phyloP scores from a whole-genome alignment of 2,113 vertebrate genomes.

The Oncorhynchus clarkii region DNA sequence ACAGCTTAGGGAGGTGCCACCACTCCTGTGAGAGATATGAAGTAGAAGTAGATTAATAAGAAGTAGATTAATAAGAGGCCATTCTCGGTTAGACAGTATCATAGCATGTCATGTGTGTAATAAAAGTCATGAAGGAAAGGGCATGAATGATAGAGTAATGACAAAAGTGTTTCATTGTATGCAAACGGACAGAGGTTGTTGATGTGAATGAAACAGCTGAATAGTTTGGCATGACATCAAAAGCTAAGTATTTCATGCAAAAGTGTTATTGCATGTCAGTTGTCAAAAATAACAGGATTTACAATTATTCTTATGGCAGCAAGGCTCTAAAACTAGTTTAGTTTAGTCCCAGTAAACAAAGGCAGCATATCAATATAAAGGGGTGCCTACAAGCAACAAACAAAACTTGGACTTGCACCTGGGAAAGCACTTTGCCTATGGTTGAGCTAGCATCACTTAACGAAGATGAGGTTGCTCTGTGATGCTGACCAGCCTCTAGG shows the following conservation, averaged over 20 bases:
- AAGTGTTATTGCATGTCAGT: no score
- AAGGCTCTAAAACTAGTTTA: neutral
- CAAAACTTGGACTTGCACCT: neutral
- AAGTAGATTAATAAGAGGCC: constrained; percentile 54
- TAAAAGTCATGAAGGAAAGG: no score
- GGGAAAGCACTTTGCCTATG: constrained; percentile 67
- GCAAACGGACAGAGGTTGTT: neutral
- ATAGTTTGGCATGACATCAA: neutral
- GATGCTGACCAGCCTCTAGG: constrained; percentile 71
- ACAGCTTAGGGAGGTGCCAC: constrained; percentile 46
- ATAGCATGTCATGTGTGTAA: neutral
- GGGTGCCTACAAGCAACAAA: neutral
- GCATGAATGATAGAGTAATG: no score
- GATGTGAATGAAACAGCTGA: neutral
- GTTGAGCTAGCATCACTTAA: constrained; percentile 75
- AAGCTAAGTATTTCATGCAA: neutral
- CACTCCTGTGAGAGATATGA: constrained; percentile 59
- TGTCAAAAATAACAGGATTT: no score
- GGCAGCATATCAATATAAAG: neutral
- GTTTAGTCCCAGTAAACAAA: neutral
- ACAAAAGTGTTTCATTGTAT: neutral
- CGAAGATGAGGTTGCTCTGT: constrained; percentile 62
- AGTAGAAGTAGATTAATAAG: constrained; percentile 46
- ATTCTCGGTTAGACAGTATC: constrained; percentile 51
- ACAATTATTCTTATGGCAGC: constrained; percentile 5